phyloP scores from a whole-genome alignment of 2,113 vertebrate genomes.

The Malurus melanocephalus region DNA sequence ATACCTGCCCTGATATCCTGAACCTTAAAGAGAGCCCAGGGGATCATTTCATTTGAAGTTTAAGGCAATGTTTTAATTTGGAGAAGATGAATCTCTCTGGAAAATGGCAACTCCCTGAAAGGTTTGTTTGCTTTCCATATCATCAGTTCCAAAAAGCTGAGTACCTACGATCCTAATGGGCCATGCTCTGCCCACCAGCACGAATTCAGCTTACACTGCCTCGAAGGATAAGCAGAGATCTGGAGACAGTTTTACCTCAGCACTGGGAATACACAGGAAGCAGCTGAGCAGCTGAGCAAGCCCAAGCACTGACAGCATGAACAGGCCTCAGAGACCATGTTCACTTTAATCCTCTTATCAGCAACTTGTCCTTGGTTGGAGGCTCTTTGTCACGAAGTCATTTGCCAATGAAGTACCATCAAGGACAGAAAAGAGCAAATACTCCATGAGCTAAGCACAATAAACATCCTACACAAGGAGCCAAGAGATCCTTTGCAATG shows the following conservation, averaged over 20 bases:
- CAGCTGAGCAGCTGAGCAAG: neutral
- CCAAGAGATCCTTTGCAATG: neutral
- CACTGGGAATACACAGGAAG: neutral
- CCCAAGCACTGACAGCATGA: neutral
- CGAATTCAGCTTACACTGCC: neutral
- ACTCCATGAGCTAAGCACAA: neutral
- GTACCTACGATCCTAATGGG: slow-evolving; percentile 20
- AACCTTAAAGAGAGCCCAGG: slow-evolving; percentile 18
- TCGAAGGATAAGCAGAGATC: slow-evolving; percentile 16
- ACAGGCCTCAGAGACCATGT: neutral
- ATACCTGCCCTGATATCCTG: neutral
- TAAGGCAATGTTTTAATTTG: slow-evolving; percentile 3
- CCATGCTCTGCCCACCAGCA: neutral
- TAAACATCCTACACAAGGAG: neutral
- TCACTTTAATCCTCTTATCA: neutral
- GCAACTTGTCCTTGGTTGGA: neutral
- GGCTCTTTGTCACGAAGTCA: neutral
- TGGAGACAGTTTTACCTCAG: slow-evolving; percentile 1
- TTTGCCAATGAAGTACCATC: slow-evolving; percentile 5
- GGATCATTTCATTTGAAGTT: slow-evolving; percentile 18
- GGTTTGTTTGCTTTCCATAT: slow-evolving; percentile 41
- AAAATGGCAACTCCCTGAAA: slow-evolving; percentile 41
- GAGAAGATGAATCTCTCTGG: slow-evolving; percentile 22
- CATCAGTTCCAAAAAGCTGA: neutral
- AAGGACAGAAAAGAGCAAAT: slow-evolving; percentile 2